Evolutionary conservation across 2,113 vertebrate genomes (phyloP).

Genomic region (Sarotherodon lohbergeri): DNA sequence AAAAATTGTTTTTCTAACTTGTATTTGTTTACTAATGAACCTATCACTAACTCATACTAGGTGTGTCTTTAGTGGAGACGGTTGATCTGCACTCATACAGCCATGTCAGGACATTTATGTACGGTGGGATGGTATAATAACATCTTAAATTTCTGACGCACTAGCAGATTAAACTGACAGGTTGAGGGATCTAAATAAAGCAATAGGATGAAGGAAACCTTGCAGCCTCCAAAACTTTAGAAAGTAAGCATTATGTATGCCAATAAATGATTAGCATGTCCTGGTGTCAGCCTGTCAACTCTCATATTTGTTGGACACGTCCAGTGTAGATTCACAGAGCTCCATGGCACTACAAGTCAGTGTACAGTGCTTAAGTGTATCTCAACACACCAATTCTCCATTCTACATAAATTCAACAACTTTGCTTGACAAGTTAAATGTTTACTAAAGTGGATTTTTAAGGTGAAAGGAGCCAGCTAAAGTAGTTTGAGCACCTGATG

Average conservation of each 20-base stretch:
- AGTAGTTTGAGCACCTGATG: background rate
- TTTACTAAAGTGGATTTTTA: background rate
- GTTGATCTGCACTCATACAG: background rate
- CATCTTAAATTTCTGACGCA: background rate
- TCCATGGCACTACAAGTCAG: background rate
- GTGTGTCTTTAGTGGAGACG: background rate
- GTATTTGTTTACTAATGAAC: background rate
- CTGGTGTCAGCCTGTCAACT: background rate
- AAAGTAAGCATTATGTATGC: background rate
- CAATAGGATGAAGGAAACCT: background rate
- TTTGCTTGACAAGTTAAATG: background rate
- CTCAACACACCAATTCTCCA: background rate
- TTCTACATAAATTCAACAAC: background rate
- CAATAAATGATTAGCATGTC: background rate
- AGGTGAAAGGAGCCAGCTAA: background rate
- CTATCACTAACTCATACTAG: background rate
- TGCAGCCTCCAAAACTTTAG: background rate
- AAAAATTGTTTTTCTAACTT: background rate
- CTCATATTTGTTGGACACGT: background rate
- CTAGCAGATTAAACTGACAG: background rate
- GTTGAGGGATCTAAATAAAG: background rate
- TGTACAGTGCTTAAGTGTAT: background rate
- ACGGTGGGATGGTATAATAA: background rate
- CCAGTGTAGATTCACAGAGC: background rate
- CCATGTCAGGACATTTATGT: background rate